Evolutionary conservation across 2,113 vertebrate genomes (phyloP), one percentile per base, ranked within the genome.

Genomic region (Heterotis niloticus): DNA sequence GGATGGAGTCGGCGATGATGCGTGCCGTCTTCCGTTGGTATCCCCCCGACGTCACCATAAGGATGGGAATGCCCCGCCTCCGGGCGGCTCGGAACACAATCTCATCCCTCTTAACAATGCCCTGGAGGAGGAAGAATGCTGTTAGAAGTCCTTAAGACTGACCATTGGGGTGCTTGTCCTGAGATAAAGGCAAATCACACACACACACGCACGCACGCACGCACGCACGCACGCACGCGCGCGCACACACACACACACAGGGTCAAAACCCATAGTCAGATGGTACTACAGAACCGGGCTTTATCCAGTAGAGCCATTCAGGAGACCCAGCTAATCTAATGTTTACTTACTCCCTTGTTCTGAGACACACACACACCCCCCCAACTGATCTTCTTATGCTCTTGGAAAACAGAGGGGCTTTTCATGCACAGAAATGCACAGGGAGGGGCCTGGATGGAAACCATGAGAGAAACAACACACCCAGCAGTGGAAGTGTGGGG

Each of bases 31-130:
- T 93, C 90, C 95, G 98, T 92, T 97, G 96, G 88, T 98, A 98
- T 5, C 97, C 97, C 0, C 97, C 97, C 0, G 97, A 98, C 0
- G 97, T 98, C 82, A 99, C 92, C 97, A 98, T 99, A 57, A 99
- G 92, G 80, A 99, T 94, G 1, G 97, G 97, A 34, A 98, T 85
- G 0, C 88, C 84, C 4, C 84, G 90, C 5, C 85, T 85, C 0
- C 92, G 86, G 0, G 95, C 96, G 0, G 93, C 88, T 51, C 85
- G 90, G 91, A 99, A 99, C 78, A 98, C 94, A 0, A 96, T 83
- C 83, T 97, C 95, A 10, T 99, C 97, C 76, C 97, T 92, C 83
- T 93, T 94, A 71, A 98, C 88, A 1, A 99, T 94, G 65, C 97
- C 97, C 97, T 99, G 89, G 51, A 23, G 62, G 12, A 34, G 11